Base-by-base conservation (phyloP, 1,140 invertebrate genomes). In the Hylyphantes graminicola region DNA sequence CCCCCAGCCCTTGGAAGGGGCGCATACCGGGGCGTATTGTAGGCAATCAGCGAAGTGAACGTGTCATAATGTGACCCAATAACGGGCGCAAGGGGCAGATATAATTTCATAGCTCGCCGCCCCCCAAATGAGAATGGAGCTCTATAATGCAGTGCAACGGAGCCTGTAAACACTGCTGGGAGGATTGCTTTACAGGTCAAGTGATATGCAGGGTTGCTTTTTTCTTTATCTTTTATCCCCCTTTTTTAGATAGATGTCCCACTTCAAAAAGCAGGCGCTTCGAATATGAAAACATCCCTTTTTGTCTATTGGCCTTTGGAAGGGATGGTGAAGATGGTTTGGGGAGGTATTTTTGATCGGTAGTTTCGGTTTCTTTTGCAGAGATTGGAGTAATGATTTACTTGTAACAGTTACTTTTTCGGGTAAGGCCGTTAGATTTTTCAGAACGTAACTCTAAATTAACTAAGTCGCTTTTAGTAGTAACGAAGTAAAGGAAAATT, bases 271-370 rank as follows among this genome's bases (percentile, higher is more conserved):
- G 79, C 15, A 81, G 68, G 79, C 79, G 78, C 78, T 80, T 65
- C 77, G 77, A 80, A 81, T 81, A 81, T 81, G 79, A 81, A 81
- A 81, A 81, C 79, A 81, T 81, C 77, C 65, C 64, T 70, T 80
- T 80, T 55, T 80, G 70, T 80, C 77, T 35, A 65, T 80, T 51
- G 65, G 74, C 50, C 70, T 74, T 35, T 35, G 35, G 35, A 35
- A 35, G 35, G 35, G 35, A 35, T 35, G 35, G 35, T 35, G 35
- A 35, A 35, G 35, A 35, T 35, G 35, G 35, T 35, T 1, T 35
- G 5, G 5, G 35, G 35, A 2, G 35, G 35, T 35, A 35, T 35
- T 35, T 35, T 35, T 35, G 35, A 35, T 35, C 1, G 1, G 35
- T 35, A 35, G 35, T 35, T 35, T 35, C 5, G 5, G 35, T 35